Conservation (phyloP, 2,797 vertebrate genomes). For the Anguilla marmorata region DNA sequence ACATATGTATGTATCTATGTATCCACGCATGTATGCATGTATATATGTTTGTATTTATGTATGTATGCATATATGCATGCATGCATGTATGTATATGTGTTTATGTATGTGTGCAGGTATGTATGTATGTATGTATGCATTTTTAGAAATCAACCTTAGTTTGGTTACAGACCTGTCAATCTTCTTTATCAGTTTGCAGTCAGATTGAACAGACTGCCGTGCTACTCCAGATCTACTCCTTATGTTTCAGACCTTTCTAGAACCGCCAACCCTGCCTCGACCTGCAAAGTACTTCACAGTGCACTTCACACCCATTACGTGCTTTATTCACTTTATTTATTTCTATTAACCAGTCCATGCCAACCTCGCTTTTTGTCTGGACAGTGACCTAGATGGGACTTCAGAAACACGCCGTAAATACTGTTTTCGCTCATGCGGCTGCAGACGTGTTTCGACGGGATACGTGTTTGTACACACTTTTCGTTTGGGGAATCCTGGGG, state of each 20-base stretch:
- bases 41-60: not conserved
- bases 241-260: not conserved
- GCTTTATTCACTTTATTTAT: not conserved
- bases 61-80: not conserved
- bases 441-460: not conserved
- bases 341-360: not conserved
- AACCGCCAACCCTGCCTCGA: not conserved
- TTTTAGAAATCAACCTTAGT: not conserved
- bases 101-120: not conserved
- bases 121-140: too few species aligned
- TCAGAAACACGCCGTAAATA: not conserved
- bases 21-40: not conserved
- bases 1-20: not conserved
- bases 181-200: not conserved
- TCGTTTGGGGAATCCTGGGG: not conserved
- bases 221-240: too few species aligned
- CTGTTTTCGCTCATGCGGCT: not conserved
- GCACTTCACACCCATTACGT: not conserved
- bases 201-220: not conserved
- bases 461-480: constrained; percentile 19
- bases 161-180: not conserved
- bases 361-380: not conserved
- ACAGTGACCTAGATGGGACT: not conserved
- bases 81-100: constrained; percentile 9
- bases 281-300: not conserved